Evolutionary conservation across 2,113 vertebrate genomes (phyloP).

Genomic region (Zosterops borbonicus): DNA sequence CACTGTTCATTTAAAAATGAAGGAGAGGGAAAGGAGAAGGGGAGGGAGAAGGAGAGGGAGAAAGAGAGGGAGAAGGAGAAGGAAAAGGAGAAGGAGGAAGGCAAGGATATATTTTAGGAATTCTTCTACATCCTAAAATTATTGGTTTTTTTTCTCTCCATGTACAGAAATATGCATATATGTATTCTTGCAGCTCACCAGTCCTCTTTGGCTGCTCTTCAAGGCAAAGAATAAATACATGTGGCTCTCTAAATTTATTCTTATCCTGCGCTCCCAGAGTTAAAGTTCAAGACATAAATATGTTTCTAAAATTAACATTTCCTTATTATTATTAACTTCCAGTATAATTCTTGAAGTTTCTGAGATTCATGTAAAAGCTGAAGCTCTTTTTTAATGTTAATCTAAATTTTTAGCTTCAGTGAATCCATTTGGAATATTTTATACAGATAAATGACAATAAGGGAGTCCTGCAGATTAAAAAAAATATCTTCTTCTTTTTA

Average conservation of each 20-base stretch:
- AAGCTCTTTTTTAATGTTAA: background rate
- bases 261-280: background rate
- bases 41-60: accelerated
- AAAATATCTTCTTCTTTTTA: background rate
- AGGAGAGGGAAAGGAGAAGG: too few relatives aligned
- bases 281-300: background rate
- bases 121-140: background rate
- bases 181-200: background rate
- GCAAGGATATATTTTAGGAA: background rate
- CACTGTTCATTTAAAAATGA: background rate
- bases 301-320: background rate
- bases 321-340: background rate
- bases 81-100: accelerated
- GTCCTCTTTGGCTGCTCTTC: background rate
- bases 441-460: background rate
- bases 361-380: background rate
- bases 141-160: background rate
- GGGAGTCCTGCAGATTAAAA: background rate
- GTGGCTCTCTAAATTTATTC: background rate
- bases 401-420: background rate
- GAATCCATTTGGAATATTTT: background rate
- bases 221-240: background rate
- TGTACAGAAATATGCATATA: background rate
- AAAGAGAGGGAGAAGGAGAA: too few relatives aligned
- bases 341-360: background rate